Base-by-base conservation (phyloP, 2,888 invertebrate genomes). In the Busseola fusca region DNA sequence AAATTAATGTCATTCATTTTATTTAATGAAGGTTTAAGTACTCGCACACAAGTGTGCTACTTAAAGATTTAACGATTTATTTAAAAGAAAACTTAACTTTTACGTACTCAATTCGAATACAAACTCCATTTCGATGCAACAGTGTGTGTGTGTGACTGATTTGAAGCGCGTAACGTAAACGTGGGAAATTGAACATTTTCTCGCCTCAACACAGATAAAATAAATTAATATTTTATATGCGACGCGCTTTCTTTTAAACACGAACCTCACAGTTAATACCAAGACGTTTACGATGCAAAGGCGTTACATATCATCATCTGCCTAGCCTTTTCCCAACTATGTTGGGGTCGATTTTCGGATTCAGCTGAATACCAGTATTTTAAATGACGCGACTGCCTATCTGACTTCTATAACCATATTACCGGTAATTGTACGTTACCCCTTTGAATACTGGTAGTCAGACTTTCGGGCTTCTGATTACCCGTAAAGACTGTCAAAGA, bases 151-250 rank as follows among this genome's bases (percentile, higher is more conserved):
- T 69, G 74, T 78, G 74, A 73, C 73, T 56, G 71, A 76, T 72
- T 56, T 52, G 42, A 78, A 40, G 48, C 54, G 62, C 70, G 70
- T 57, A 80, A 81, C 59, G 63, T 78, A 82, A 78, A 69, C 79
- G 52, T 78, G 69, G 59, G 48, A 74, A 81, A 78, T 73, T 60
- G 30, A 52, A 78, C 18, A 60, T 66, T 69, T 81, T 64, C 62
- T 72, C 54, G 50, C 12, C 4, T 48, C 56, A 56, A 69, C 45
- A 63, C 56, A 21, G 27, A 68, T n/a, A n/a, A 77, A 64, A 63
- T 67, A 64, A 69, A 81, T 78, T 59, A 72, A 54, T 30, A 45
- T 42, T 64, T 60, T 48, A 30, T n/a, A 42, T 16, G 25, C 12
- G 18, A 57, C 40, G n/a, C n/a, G 57, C 48, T 74, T 72, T 78